These are phyloP conservation scores for Nesogale talazaci DNA, from an alignment of 2,113 vertebrate species.

Conservation along the genomic window DNA sequence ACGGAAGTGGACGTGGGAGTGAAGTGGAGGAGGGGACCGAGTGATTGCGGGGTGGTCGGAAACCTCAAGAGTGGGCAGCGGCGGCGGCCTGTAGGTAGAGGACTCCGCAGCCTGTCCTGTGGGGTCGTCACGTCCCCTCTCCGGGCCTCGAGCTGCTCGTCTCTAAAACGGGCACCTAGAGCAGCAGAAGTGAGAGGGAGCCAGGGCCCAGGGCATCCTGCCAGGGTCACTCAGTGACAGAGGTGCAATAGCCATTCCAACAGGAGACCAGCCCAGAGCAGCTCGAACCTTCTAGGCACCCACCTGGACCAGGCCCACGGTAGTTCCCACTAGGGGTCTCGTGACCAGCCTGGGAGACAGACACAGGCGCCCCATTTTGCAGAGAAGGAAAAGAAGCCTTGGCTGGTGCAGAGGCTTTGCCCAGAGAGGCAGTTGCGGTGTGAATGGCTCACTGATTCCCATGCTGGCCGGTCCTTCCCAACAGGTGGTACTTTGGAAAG, in stretches of 20 bases:
- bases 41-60: neutral
- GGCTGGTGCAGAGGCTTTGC: neutral
- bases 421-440: neutral
- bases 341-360: neutral
- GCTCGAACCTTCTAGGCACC: neutral
- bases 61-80: neutral
- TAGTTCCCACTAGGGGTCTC: neutral
- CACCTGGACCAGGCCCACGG: no score
- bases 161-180: neutral
- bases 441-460: neutral
- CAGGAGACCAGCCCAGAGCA: neutral
- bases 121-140: neutral
- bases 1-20: neutral
- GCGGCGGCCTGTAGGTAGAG: neutral
- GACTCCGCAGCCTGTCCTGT: neutral
- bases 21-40: neutral
- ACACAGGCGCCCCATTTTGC: neutral
- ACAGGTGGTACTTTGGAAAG: constrained; percentile 98
- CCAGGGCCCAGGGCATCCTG: neutral
- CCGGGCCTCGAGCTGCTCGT: constrained; percentile 22
- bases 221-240: neutral
- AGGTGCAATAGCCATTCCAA: constrained; percentile 28
- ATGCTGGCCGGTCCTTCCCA: neutral
- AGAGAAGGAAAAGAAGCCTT: constrained; percentile 6
- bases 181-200: neutral